Evolutionary conservation across 2,888 invertebrate genomes (phyloP).

Genomic region (Trichogramma dendrolimi): DNA sequence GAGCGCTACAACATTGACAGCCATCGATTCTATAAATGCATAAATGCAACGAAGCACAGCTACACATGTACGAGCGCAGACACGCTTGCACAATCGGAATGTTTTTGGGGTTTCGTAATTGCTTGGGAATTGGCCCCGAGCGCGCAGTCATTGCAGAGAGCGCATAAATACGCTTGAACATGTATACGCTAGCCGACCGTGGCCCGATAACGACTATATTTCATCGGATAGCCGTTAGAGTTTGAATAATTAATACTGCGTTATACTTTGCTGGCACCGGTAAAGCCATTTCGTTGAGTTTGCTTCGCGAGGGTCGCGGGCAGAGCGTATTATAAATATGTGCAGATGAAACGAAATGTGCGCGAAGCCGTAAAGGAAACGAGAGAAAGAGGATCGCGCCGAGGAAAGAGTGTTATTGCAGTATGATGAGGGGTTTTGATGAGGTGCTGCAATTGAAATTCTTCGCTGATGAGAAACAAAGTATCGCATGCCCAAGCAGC

Average conservation of each 20-base stretch:
- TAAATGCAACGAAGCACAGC: too few species aligned
- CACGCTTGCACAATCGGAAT: slow-evolving; percentile 9
- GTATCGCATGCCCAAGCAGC: too few species aligned
- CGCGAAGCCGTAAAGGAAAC: not conserved
- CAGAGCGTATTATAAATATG: too few species aligned
- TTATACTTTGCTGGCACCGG: slow-evolving; percentile 12
- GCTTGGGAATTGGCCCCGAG: slow-evolving; percentile 14
- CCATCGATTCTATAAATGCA: too few species aligned
- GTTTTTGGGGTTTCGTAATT: slow-evolving; percentile 23
- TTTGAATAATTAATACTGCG: slow-evolving; percentile 37
- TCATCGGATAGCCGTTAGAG: slow-evolving; percentile 31
- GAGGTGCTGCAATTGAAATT: slow-evolving; percentile 12
- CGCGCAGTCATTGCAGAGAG: not conserved
- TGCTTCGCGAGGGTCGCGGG: not conserved
- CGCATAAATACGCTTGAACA: not conserved
- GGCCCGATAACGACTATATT: slow-evolving; percentile 32
- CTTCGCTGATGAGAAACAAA: not conserved
- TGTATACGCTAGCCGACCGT: not conserved
- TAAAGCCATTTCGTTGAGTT: too few species aligned
- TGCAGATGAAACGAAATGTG: not conserved
- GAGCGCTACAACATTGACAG: too few species aligned
- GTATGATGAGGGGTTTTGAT: not conserved
- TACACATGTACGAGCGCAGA: too few species aligned
- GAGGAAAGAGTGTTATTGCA: not conserved
- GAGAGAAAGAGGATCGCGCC: not conserved